Conservation (phyloP, 2,113 vertebrate species). For the Lophius piscatorius region DNA sequence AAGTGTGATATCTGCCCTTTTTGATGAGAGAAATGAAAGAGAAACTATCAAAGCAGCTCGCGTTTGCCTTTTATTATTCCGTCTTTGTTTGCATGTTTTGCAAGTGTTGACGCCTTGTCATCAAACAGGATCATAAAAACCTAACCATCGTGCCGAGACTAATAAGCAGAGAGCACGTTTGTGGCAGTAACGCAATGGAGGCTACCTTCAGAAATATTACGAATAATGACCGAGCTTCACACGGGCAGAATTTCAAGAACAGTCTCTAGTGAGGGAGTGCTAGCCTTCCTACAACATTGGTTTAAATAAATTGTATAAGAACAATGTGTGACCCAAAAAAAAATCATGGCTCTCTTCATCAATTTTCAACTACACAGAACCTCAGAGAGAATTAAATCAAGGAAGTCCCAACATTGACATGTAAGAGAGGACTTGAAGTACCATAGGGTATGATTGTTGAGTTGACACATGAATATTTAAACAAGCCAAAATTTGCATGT, state of each 20-base stretch:
- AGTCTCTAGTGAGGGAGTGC: too few relatives aligned
- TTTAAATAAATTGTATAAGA: too few relatives aligned
- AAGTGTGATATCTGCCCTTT: not conserved
- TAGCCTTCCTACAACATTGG: not conserved
- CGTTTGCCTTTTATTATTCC: conserved; percentile 7
- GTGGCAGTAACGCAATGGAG: conserved; percentile 39
- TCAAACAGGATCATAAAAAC: conserved; percentile 30
- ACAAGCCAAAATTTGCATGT: conserved; percentile 26
- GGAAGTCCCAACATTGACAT: conserved; percentile 1
- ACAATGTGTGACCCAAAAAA: too few relatives aligned
- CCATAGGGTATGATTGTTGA: conserved; percentile 18
- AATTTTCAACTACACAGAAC: too few relatives aligned
- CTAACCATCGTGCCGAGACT: conserved; percentile 5
- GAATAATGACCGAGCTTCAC: conserved; percentile 44
- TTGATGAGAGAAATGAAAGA: not conserved
- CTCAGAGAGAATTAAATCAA: not conserved
- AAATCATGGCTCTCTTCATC: too few relatives aligned
- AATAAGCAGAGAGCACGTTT: conserved; percentile 18
- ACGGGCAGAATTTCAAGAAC: conserved; percentile 9
- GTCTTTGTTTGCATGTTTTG: conserved; percentile 2
- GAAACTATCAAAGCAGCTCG: not conserved
- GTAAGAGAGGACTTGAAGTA: not conserved
- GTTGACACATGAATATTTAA: conserved; percentile 33
- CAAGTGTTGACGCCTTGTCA: not conserved
- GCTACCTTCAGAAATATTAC: conserved; percentile 37